Evolutionary conservation across 2,888 invertebrate genomes (phyloP).

Genomic region (Mythimna lalbum): DNA sequence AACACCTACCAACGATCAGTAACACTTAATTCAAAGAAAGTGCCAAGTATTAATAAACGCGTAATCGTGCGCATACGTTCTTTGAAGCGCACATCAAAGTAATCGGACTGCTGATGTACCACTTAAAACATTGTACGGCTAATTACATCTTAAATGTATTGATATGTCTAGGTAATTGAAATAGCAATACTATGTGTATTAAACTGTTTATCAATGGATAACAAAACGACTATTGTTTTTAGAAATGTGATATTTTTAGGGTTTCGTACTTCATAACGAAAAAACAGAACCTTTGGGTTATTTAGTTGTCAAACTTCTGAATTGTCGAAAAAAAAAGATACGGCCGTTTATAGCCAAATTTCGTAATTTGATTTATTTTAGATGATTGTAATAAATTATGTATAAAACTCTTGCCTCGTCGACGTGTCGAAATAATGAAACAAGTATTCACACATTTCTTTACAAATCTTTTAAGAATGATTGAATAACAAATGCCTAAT

Average conservation of each 20-base stretch:
- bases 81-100: slow-evolving; percentile 55
- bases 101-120: slow-evolving; percentile 28
- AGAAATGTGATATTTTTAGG: neutral
- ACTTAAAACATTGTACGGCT: slow-evolving; percentile 31
- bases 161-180: slow-evolving; percentile 27
- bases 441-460: no score
- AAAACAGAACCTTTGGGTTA: no score
- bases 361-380: no score
- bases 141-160: slow-evolving; percentile 30
- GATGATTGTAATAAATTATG: no score
- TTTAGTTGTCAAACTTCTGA: no score
- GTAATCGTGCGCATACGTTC: slow-evolving; percentile 28
- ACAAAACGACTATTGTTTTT: neutral
- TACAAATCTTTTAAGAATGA: neutral
- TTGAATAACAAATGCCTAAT: neutral
- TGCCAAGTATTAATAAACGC: slow-evolving; percentile 35
- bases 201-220: no score
- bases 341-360: no score
- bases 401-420: no score
- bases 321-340: no score
- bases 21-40: slow-evolving; percentile 21
- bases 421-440: no score
- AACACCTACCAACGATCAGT: neutral
- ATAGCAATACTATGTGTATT: slow-evolving; percentile 1
- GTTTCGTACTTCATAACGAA: no score